phyloP scores from a whole-genome alignment of 2,113 vertebrate species.

The Neodon shergylaensis region DNA sequence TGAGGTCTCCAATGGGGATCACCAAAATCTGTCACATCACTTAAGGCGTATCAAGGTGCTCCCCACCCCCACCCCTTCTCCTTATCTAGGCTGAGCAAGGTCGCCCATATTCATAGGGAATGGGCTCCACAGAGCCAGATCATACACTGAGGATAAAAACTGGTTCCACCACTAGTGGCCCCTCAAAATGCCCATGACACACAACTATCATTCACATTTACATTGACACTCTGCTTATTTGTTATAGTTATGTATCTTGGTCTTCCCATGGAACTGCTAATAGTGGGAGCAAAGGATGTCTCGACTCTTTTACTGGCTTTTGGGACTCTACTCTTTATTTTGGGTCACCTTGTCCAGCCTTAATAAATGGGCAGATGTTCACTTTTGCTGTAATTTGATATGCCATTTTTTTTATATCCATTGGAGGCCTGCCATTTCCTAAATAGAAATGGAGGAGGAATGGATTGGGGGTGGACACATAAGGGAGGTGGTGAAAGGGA shows the following conservation, averaged over 20 bases:
- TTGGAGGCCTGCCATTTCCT: neutral
- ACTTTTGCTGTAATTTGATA: neutral
- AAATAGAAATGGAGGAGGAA: neutral
- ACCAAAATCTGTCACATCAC: no score
- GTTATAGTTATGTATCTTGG: neutral
- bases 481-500: neutral
- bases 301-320: neutral
- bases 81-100: no score
- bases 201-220: no score
- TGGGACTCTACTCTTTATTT: neutral
- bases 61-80: no score
- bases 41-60: no score
- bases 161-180: no score
- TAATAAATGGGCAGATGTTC: neutral
- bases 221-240: neutral
- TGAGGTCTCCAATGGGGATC: no score
- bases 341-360: neutral
- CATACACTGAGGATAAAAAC: no score
- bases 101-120: no score
- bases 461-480: neutral
- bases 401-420: neutral
- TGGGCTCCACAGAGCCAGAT: no score
- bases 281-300: neutral
- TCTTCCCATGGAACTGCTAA: neutral
- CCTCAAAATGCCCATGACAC: no score